Base-by-base conservation (phyloP, 2,113 vertebrate genomes). In the Phoxinus phoxinus region DNA sequence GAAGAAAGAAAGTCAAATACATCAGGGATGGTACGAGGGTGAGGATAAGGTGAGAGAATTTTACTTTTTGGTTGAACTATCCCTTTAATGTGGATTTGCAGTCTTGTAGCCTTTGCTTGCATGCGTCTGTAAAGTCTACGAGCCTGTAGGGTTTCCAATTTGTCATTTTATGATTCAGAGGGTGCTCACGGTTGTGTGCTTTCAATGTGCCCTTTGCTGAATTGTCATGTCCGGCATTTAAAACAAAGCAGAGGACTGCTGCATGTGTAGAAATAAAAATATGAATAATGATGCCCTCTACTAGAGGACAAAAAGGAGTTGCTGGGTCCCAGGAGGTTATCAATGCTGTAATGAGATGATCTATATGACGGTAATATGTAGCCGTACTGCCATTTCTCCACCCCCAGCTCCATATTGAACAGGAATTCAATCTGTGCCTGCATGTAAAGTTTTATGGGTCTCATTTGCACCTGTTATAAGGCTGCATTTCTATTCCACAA, bases 401-500 rank as follows among this genome's bases (percentile, higher is more conserved):
- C 12, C 46, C 4, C 1, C 32, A 53, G 13, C 3, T n/a, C 6
- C 48, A 80, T 56, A 72, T 56, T 58, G 56, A 71, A 71, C 30
- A 73, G 25, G 13, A 84, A 75, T 84, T 71, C 65, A 78, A 23
- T 78, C 75, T 63, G n/a, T 17, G 53, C 25, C 58, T 74, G 44
- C 44, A 81, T 81, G 58, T 79, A 84, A 74, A 67, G 8, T 73
- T 87, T 76, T 83, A 80, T 59, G 48, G 32, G 8, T 51, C 79
- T 74, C 58, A 79, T 79, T 78, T 85, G 86, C 88, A 87, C 88
- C 86, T 89, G 88, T 83, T 87, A 84, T 80, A 78, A 65, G 30
- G 41, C 74, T 1, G 2, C 15, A 17, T 71, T 82, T 74, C 35
- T 83, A 74, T 87, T 30, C 56, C 25, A 61, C 72, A 73, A 69